A percentile compares a stretch with the other conserved stretches of the same genome.
phyloP scores from a whole-genome alignment of 37 sponge, comb jelly and placozoan genomes.

The Dysidea cf. avara region DNA sequence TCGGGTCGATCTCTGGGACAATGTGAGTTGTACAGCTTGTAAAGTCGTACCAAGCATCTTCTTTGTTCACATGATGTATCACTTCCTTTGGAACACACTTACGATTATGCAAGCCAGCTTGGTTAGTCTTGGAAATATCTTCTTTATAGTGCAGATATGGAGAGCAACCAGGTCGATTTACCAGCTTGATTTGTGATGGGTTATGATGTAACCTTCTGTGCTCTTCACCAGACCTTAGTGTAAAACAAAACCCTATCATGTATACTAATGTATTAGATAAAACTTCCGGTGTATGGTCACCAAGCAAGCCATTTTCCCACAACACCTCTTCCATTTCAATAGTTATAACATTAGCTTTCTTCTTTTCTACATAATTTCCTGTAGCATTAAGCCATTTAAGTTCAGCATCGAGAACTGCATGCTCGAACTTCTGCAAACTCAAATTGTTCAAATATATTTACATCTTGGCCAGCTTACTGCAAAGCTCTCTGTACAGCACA shows the following conservation, averaged over 20 bases:
- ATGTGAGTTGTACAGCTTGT: background rate
- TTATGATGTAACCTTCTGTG: background rate
- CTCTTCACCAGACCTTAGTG: background rate
- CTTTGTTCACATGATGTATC: conserved; percentile 7
- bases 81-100: conserved; percentile 11
- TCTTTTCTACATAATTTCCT: background rate
- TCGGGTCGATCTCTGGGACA: background rate
- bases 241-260: conserved; percentile 1
- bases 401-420: conserved; percentile 6
- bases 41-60: conserved; percentile 27
- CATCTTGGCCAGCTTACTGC: background rate
- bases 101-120: conserved; percentile 7
- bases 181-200: conserved; percentile 1
- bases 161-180: conserved; percentile 1
- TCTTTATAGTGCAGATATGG: conserved; percentile 11
- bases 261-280: background rate
- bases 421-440: background rate
- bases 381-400: background rate
- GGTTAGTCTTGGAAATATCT: conserved; percentile 22
- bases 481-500: background rate
- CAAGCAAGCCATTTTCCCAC: conserved; percentile 7
- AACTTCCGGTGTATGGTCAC: background rate
- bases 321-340: background rate
- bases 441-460: background rate
- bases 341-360: conserved; percentile 5